phyloP scores from a whole-genome alignment of 2,113 vertebrate genomes.

The Corynorhinus townsendii region DNA sequence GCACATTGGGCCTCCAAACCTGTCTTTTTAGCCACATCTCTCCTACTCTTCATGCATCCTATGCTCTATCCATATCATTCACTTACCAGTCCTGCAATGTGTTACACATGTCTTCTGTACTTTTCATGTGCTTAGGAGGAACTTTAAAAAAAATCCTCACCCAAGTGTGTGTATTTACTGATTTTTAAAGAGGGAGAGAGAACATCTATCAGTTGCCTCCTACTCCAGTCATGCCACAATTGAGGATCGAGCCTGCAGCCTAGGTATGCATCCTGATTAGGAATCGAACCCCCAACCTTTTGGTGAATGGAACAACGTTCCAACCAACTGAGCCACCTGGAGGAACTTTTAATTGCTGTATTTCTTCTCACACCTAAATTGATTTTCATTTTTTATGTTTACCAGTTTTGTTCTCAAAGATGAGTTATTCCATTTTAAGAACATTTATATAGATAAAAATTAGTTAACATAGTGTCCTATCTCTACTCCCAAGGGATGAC shows the following conservation, averaged over 20 bases:
- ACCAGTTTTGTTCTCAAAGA: neutral
- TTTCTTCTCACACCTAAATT: neutral
- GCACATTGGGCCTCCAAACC: neutral
- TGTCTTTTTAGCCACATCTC: neutral
- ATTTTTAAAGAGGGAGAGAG: neutral
- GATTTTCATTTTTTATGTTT: neutral
- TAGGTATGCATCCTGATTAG: too few relatives aligned
- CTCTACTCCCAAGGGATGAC: neutral
- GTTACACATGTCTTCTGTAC: neutral
- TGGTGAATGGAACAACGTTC: neutral
- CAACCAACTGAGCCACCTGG: neutral
- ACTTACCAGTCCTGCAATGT: neutral
- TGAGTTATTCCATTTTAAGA: neutral
- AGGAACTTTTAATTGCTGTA: neutral
- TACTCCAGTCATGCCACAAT: neutral
- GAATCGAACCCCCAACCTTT: neutral
- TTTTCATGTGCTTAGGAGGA: neutral
- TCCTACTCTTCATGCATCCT: neutral
- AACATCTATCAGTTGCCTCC: neutral
- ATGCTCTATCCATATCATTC: neutral
- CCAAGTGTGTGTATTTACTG: neutral
- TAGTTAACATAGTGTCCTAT: neutral
- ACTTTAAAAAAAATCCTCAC: neutral
- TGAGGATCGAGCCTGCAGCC: too few relatives aligned
- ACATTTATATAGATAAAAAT: neutral